Base-by-base conservation (phyloP, 2,888 invertebrate species). In the Xestia ashworthii region DNA sequence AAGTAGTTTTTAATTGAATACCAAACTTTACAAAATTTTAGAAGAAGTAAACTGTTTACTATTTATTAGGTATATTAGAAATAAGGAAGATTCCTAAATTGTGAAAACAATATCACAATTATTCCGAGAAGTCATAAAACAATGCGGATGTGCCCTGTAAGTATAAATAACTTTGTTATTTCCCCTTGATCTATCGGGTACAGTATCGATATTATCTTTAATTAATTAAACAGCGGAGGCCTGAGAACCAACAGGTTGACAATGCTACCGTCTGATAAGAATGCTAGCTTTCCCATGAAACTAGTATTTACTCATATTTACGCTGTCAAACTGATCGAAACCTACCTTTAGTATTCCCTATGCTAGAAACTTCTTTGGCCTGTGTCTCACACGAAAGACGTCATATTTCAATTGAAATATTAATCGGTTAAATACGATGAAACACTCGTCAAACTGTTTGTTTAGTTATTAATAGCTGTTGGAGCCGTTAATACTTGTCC, bases 381-480 rank as follows among this genome's bases (percentile, higher is more conserved):
- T 5, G 3, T 38, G 16, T 32, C 46, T 38, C 16, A 78, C 53
- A 46, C 11, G 55, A 58, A 46, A 38, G 16, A 38, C 19, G 38
- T 58, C 44, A 71, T 14, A 44, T 14, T 64, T 9, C 22, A 38
- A 9, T 38, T 68, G 2, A 77, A 76, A 64, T 44, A 80, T 41
- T 62, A 48, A 71, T n/a, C 38, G 22, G 44, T 12, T 69, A n/a
- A n/a, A 19, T 44, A 22, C 22, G 53, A 60, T 55, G 48, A 44
- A 69, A 69, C 44, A 71, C 66, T 68, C 6, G n/a, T 62, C 22
- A 32, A 48, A 71, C 19, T 68, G n/a, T 75, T 80, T 72, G 25
- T 60, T 55, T 9, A n/a, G 75, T 50, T 66, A n/a, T 44, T 25
- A 2, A 3, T n/a, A 32, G 60, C 3, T 44, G n/a, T 55, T 12